Evolutionary conservation across 2,113 vertebrate genomes (phyloP), one percentile per base, ranked within the genome.

Genomic region (Mionectes macconnelli): DNA sequence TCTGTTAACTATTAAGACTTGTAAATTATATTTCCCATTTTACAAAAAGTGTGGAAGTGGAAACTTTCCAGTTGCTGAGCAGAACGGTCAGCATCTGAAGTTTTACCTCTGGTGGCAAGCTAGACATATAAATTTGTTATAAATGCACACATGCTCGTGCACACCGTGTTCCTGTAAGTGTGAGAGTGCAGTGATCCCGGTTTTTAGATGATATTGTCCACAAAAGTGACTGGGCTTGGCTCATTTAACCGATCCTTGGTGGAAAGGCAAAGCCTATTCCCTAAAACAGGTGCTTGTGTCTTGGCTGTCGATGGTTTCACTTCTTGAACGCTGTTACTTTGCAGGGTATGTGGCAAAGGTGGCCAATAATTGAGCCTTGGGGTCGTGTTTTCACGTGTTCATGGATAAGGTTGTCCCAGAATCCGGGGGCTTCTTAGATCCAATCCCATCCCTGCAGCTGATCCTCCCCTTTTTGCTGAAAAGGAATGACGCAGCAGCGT

Each of bases 251-350:
- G 70, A 1, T 6, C 20, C 35, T 78, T 69, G 87, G 37, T 96
- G 93, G 59, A 87, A 86, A 92, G 59, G 84, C 77, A 75, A 90
- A 91, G 80, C 31, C 19, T 84, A 37, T 59, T 93, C 68, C 64
- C 88, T n/a, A 39, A 72, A 95, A 6, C 89, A 95, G 87, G 53
- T 93, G 91, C 89, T 93, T 81, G 84, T 50, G 33, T 63, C 68
- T 59, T 89, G 80, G 80, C 80, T 68, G 66, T 18, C 72, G 50
- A 5, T 49, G 88, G 28, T 27, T 28, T 87, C 23, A 0, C 39
- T 57, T 6, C 56, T 67, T 21, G 33, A 64, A 2, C 15, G 57
- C 28, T 76, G 11, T 49, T 90, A 2, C 88, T 96, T 90, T 89
- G 67, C 55, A 69, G 89, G 70, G 53, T 72, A n/a, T 23, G 59